A percentile compares a stretch with the other conserved stretches of the same genome.
Conservation (phyloP, 1,140 invertebrate genomes). For the Heliothis subflexa region DNA sequence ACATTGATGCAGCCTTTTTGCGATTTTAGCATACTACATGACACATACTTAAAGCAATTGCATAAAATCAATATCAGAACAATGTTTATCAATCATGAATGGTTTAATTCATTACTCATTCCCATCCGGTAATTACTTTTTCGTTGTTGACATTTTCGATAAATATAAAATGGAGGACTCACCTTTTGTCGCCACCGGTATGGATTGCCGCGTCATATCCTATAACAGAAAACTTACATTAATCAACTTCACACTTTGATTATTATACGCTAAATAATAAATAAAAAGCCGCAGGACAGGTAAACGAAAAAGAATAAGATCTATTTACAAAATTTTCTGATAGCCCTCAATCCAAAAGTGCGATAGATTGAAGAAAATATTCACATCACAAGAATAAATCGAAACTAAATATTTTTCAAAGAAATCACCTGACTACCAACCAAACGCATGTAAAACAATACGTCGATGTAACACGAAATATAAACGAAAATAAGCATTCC, state of each 20-base stretch:
- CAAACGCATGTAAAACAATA: too few relatives aligned
- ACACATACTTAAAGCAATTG: neutral
- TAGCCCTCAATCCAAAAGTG: slow-evolving; percentile 40
- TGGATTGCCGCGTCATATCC: slow-evolving; percentile 86
- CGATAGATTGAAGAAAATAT: slow-evolving; percentile 26
- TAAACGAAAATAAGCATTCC: neutral
- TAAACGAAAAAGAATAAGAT: slow-evolving; percentile 48
- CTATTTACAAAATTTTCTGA: slow-evolving; percentile 56
- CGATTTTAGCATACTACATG: neutral
- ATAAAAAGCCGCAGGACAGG: slow-evolving; percentile 55
- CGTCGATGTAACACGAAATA: neutral
- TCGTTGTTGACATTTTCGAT: neutral
- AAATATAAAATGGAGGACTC: slow-evolving; percentile 50
- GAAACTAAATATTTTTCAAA: neutral
- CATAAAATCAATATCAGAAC: neutral
- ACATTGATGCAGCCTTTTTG: neutral
- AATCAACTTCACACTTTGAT: slow-evolving; percentile 10
- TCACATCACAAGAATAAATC: slow-evolving; percentile 1
- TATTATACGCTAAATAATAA: slow-evolving; percentile 46
- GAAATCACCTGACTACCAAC: neutral
- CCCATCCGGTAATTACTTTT: neutral
- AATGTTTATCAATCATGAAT: neutral
- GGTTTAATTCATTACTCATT: neutral
- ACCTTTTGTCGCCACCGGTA: slow-evolving; percentile 86
- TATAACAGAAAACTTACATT: slow-evolving; percentile 74